Evolutionary conservation across 1,140 invertebrate species (phyloP), one percentile per base, ranked within the genome.

Genomic region (Dreissena rostriformis): DNA sequence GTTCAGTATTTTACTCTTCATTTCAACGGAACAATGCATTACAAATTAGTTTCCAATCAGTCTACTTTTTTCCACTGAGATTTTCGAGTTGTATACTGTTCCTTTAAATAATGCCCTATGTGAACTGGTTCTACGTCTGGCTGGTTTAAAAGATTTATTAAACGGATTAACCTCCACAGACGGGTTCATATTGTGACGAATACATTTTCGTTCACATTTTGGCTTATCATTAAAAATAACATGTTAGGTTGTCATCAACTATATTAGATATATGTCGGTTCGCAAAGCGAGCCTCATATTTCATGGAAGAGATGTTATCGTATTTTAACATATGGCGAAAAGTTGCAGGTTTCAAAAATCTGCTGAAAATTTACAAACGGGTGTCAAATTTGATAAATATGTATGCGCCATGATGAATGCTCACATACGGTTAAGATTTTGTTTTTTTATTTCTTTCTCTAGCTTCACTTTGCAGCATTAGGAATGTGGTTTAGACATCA

Each of bases 241-340:
- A 74, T 75, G 71, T 66, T 61, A 24, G 61, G 67, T 72, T 63
- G 29, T 82, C 80, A 82, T 28, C 80, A 65, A 6, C 15, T 67
- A 53, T 75, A 82, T 74, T 74, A 82, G 68, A 67, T 82, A 82
- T 82, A 75, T 74, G 51, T 63, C 63, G 77, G 65, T 49, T 79
- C 65, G 67, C 17, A 70, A 55, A 53, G 26, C 77, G n/a, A 0
- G 17, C 22, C 68, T 81, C 71, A 39, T 75, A 75, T 82, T 75
- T 75, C 80, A 74, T 68, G 11, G 22, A 26, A 66, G 28, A 73
- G 55, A 53, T 73, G n/a, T 65, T 81, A 72, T 81, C 79, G 26
- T 49, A 52, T 39, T 39, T 24, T 82, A 65, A 82, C 80, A 82
- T 82, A 82, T 82, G 80, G 80, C 55, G 51, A 67, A 67, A 66